Conservation (phyloP, 2,797 vertebrate genomes). For the Ceryle rudis region DNA sequence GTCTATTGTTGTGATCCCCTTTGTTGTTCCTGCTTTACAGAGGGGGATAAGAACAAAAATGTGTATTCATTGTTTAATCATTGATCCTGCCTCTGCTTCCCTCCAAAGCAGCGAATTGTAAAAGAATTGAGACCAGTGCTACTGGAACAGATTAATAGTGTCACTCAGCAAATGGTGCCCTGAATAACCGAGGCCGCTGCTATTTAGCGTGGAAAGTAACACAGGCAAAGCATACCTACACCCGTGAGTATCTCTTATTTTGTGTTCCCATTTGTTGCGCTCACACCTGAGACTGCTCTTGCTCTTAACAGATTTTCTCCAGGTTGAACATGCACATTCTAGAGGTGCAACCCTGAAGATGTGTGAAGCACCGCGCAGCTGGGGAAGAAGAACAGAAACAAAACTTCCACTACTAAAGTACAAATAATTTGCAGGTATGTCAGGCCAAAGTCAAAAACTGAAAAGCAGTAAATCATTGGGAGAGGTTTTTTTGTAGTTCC, state of each 20-base stretch:
- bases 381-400: not conserved
- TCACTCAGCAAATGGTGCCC: not conserved
- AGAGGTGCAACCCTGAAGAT: not conserved
- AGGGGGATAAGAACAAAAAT: not conserved
- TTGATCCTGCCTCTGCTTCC: not conserved
- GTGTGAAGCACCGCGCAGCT: fast-evolving
- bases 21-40: not conserved
- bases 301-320: not conserved
- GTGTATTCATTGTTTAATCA: not conserved
- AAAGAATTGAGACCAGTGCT: not conserved
- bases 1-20: not conserved
- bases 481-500: not conserved
- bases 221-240: fast-evolving
- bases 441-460: not conserved
- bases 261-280: not conserved
- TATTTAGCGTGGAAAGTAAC: not conserved
- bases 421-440: not conserved
- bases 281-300: not conserved
- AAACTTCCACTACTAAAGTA: not conserved
- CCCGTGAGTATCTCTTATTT: not conserved
- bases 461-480: not conserved
- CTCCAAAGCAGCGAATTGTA: not conserved
- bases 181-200: not conserved
- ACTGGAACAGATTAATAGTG: not conserved
- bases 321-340: fast-evolving